Conservation (phyloP, 2,888 invertebrate genomes). For the Perizoma flavofasciatum region DNA sequence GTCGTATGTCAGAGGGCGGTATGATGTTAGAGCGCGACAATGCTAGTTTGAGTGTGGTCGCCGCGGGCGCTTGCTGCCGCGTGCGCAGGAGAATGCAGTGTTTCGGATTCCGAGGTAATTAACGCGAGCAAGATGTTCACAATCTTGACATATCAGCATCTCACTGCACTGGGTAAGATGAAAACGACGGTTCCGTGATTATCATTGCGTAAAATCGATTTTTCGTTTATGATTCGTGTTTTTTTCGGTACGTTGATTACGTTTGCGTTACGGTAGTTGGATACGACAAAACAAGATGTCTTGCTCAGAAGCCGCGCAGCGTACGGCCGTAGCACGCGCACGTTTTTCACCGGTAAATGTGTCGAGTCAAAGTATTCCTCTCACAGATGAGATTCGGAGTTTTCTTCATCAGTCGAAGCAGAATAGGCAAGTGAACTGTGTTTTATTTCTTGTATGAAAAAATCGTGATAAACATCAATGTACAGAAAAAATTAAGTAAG, state of each 20-base stretch:
- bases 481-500: no score
- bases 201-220: constrained; percentile 56
- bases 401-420: constrained; percentile 60
- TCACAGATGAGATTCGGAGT: constrained; percentile 66
- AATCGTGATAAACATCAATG: neutral
- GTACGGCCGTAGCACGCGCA: constrained; percentile 54
- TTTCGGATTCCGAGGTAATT: constrained; percentile 77
- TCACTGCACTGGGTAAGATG: constrained; percentile 2
- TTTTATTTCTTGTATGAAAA: neutral
- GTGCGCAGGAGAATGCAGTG: constrained; percentile 79
- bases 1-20: constrained; percentile 64
- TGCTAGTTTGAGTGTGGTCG: constrained; percentile 64
- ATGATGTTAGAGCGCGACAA: constrained; percentile 75
- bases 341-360: constrained; percentile 50
- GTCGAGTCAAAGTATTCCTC: constrained; percentile 55
- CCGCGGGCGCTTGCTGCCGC: constrained; percentile 71
- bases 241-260: constrained; percentile 39
- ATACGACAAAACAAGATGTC: constrained; percentile 33
- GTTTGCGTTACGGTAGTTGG: constrained; percentile 41
- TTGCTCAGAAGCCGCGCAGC: constrained; percentile 48
- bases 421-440: constrained; percentile 66
- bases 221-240: constrained; percentile 48
- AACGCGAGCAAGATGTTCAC: constrained; percentile 32
- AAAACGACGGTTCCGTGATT: constrained; percentile 25
- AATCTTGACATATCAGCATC: constrained; percentile 14